Conservation (phyloP, 2,797 vertebrate genomes). For the Halcyon chelicuti region DNA sequence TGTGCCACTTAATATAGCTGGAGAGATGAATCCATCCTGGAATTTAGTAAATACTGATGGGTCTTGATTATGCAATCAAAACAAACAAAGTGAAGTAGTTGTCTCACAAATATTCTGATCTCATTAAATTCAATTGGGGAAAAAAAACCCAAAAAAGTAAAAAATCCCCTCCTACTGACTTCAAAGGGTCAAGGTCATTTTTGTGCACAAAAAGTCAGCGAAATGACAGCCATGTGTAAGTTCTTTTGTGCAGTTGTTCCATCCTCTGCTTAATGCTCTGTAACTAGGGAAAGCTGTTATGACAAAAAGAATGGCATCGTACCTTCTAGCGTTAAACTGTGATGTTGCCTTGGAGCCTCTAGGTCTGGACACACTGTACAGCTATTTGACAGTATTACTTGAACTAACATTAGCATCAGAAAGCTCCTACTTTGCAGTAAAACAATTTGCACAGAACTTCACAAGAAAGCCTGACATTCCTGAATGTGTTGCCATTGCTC, state of each 20-base stretch:
- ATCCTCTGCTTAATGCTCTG: not conserved
- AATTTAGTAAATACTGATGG: not conserved
- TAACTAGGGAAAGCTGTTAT: not conserved
- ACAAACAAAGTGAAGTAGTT: not conserved
- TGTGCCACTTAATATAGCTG: not conserved
- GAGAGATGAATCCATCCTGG: not conserved
- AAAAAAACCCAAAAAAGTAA: not conserved
- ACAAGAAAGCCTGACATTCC: constrained; percentile 79
- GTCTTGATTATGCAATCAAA: not conserved
- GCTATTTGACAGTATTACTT: constrained; percentile 64
- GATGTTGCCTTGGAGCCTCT: constrained; percentile 27
- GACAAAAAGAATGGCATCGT: not conserved
- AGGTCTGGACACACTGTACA: constrained; percentile 34
- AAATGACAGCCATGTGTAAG: not conserved
- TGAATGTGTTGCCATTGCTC: constrained; percentile 71
- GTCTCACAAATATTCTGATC: not conserved
- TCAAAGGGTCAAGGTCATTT: not conserved
- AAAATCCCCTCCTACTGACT: not conserved
- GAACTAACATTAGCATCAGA: constrained; percentile 60
- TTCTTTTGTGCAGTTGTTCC: not conserved
- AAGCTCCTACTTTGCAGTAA: constrained; percentile 36
- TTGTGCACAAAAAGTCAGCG: not conserved
- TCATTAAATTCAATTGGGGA: not conserved
- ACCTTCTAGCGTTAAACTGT: constrained; percentile 30
- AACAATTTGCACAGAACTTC: constrained; percentile 71